A percentile compares a stretch with the other conserved stretches of the same genome.
Conservation (phyloP, 2,888 invertebrate genomes). For the Chloromyia formosa region DNA sequence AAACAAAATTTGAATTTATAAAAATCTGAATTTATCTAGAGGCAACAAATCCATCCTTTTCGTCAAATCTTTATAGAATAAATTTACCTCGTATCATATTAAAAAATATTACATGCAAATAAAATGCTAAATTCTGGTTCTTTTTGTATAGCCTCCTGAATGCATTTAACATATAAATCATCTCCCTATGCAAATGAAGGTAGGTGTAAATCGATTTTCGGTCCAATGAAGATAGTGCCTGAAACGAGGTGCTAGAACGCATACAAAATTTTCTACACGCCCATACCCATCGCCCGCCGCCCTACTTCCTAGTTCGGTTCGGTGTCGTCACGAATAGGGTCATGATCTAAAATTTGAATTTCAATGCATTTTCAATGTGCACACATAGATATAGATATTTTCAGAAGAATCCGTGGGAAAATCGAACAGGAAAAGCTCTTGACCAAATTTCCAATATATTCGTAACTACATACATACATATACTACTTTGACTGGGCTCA, state of each 20-base stretch:
- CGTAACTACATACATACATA: too few relatives aligned
- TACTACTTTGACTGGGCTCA: background rate
- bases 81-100: too few relatives aligned
- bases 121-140: too few relatives aligned
- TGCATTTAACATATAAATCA: constrained; percentile 27
- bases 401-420: background rate
- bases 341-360: constrained; percentile 24
- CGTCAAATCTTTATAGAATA: too few relatives aligned
- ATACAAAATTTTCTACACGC: background rate
- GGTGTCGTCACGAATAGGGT: constrained; percentile 2
- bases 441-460: constrained; percentile 5
- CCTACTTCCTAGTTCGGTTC: background rate
- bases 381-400: background rate
- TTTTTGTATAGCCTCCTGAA: background rate
- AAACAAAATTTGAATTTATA: too few relatives aligned
- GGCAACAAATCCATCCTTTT: too few relatives aligned
- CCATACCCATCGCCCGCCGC: background rate
- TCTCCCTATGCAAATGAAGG: constrained; percentile 8
- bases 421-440: constrained; percentile 7
- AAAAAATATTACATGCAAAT: too few relatives aligned
- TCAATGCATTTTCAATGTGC: constrained; percentile 33
- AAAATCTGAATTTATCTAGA: too few relatives aligned
- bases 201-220: constrained; percentile 18
- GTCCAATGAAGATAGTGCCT: background rate
- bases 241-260: background rate